Base-by-base conservation (phyloP, 2,113 vertebrate species). In the Gallinago jamesoni region DNA sequence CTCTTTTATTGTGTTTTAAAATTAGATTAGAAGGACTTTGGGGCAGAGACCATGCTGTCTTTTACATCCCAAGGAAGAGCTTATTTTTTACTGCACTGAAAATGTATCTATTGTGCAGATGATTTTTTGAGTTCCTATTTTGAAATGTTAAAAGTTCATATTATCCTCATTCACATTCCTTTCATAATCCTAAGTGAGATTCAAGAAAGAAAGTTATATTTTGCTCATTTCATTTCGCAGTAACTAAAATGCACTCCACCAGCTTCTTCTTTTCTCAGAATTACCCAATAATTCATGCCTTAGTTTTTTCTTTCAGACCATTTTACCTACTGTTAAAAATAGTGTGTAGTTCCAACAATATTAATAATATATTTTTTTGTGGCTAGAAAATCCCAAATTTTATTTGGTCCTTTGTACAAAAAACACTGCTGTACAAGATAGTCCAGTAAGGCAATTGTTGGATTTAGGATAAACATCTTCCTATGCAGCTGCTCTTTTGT, bases 1-100 rank as follows among this genome's bases (percentile, higher is more conserved):
- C 66, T 93, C 41, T 68, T 92, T 96, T 87, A 90, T 91, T 96
- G 88, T 91, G 43, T 92, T 96, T 93, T 75, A 92, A 94, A 94
- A 94, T 96, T 93, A 95, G 48, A 84, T 95, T 95, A 94, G 62
- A 82, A 92, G 31, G 56, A 89, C 90, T 94, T 84, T 45, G 20
- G 56, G 64, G 39, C 82, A 96, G n/a, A 90, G 59, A 96, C 69
- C 52, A 57, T 30, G 30, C 59, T 79, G 60, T 12, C 94, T 77
- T 50, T 94, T 92, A 78, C 27, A 84, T 93, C 30, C 56, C 39
- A 75, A 68, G 22, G 35, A 90, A 92, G 30, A 87, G 24, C 52
- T 81, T 93, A 39, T 80, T 76, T 90, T 86, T 83, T 53, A 50
- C 52, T 76, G 45, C 17, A 53, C 56, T 75, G 60, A 69, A 91